These are phyloP conservation scores for Sarcophaga variegata DNA, from an alignment of 2,888 invertebrate genomes.

Conservation along the genomic window DNA sequence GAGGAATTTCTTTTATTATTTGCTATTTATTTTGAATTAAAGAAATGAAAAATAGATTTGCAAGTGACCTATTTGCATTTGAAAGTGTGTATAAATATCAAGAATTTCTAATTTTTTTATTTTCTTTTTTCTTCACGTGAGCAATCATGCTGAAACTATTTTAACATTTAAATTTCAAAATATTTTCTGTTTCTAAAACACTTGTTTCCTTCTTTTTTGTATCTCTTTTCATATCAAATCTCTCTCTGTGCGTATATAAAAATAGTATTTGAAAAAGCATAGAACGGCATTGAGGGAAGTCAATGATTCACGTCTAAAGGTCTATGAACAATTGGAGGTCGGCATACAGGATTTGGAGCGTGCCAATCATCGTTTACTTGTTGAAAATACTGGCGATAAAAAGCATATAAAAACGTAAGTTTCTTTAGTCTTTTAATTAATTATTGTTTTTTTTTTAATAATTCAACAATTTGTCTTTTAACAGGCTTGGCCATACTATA, in stretches of 20 bases:
- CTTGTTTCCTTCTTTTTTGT: slow-evolving; percentile 22
- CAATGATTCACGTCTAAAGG: slow-evolving; percentile 93
- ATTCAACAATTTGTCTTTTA: slow-evolving; percentile 8
- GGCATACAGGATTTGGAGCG: slow-evolving; percentile 96
- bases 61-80: neutral
- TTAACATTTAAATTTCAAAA: slow-evolving; percentile 36
- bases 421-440: neutral
- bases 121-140: slow-evolving; percentile 42
- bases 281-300: slow-evolving; percentile 94
- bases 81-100: slow-evolving; percentile 11
- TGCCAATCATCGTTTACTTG: slow-evolving; percentile 91
- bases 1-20: neutral
- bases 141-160: slow-evolving; percentile 55
- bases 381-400: slow-evolving; percentile 92
- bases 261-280: slow-evolving; percentile 95
- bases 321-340: slow-evolving; percentile 96
- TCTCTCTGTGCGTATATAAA: slow-evolving; percentile 71
- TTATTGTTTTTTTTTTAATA: neutral
- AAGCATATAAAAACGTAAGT: slow-evolving; percentile 92
- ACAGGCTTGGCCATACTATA: slow-evolving; percentile 87
- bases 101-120: neutral
- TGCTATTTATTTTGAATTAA: neutral
- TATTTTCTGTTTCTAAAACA: neutral
- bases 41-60: neutral
- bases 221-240: neutral